A percentile compares a stretch with the other conserved stretches of the same genome.
phyloP scores from a whole-genome alignment of 2,113 vertebrate genomes.

The Zosterops borbonicus region DNA sequence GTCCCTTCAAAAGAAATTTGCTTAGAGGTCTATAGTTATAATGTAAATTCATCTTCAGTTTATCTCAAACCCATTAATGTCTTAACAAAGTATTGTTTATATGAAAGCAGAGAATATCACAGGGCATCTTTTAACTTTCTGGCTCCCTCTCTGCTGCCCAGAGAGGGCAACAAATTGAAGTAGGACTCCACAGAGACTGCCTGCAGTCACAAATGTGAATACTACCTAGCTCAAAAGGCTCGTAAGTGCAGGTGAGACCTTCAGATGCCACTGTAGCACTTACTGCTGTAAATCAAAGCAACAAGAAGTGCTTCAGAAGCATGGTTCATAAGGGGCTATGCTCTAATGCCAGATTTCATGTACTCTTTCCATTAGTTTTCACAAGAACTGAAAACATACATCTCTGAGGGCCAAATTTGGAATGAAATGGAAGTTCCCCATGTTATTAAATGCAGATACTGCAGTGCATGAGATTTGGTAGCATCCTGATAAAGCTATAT shows the following conservation, averaged over 20 bases:
- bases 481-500: background rate
- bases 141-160: background rate
- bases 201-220: background rate
- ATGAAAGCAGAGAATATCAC: background rate
- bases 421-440: background rate
- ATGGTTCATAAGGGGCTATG: background rate
- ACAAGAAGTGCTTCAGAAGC: background rate
- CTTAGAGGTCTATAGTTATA: background rate
- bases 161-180: background rate
- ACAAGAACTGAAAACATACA: background rate
- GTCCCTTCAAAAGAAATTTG: background rate
- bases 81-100: background rate
- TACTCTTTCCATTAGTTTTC: background rate
- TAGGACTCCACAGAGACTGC: background rate
- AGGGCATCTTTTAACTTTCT: background rate
- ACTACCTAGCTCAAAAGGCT: background rate
- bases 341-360: background rate
- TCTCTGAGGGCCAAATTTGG: background rate
- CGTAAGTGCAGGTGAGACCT: background rate
- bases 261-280: background rate
- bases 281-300: background rate
- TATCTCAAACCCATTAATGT: background rate
- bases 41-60: background rate
- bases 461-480: background rate
- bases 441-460: background rate